Evolutionary conservation across 1,140 invertebrate species (phyloP).

Genomic region (Gryllus bimaculatus): DNA sequence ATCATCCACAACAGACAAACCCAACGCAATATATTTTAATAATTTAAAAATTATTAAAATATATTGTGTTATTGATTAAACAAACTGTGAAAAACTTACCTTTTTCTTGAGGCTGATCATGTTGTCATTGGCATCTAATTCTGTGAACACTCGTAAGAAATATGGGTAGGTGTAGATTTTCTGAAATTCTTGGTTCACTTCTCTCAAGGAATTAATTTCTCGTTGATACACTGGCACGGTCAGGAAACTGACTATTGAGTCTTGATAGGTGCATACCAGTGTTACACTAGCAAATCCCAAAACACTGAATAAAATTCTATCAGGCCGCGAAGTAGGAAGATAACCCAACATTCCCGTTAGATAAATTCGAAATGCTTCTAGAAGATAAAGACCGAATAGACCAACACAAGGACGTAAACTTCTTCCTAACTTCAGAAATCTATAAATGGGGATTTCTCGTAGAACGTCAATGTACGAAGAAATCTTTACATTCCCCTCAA

Average conservation of each 20-base stretch:
- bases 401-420: background rate
- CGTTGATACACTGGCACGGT: background rate
- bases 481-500: background rate
- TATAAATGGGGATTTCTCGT: background rate
- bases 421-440: background rate
- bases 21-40: no score
- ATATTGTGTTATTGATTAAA: no score
- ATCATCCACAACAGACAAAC: no score
- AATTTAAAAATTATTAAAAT: no score
- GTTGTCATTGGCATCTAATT: background rate
- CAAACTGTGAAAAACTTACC: background rate
- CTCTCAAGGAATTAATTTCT: background rate
- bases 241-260: background rate
- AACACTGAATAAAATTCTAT: background rate
- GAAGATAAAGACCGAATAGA: background rate
- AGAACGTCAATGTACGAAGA: background rate
- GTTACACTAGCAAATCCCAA: background rate
- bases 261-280: background rate
- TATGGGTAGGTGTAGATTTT: background rate
- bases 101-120: background rate
- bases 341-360: background rate
- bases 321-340: background rate
- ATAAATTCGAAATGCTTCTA: background rate
- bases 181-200: background rate
- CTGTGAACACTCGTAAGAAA: background rate